Base-by-base conservation (phyloP, 2,113 vertebrate genomes). In the Sinocyclocheilus maitianheensis region DNA sequence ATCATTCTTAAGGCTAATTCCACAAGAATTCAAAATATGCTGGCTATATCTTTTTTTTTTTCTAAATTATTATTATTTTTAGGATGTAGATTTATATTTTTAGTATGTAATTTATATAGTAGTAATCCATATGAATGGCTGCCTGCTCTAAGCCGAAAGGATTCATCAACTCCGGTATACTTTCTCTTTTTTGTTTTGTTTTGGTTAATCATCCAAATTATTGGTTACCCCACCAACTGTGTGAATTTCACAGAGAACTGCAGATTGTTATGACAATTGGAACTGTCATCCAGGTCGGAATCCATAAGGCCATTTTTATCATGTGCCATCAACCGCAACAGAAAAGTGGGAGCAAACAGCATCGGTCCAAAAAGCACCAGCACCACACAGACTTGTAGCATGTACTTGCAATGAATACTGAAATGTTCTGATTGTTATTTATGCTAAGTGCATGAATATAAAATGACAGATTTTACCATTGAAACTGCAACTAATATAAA, bases 301-400 rank as follows among this genome's bases (percentile, higher is more conserved):
- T 97, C 97, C 94, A 94, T 96, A 96, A 95, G 95, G 95, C 96
- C 96, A 94, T 94, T 95, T 95, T 94, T 95, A 94, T 97, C 97
- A 98, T 99, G 98, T 97, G 97, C 96, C 96, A 96, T 99, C 98
- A 99, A 99, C 98, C 98, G 94, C 97, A 96, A 96, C 98, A 97
- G 98, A 99, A 98, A 97, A 98, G 98, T 99, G 97, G 98, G 93
- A 96, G 96, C 98, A 98, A 98, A 98, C 97, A 97, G 96, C 96
- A 95, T 95, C 96, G 96, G 96, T 97, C 96, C 97, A 97, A 94
- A 81, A 74, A 95, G 97, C 96, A 97, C 95, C 89, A 95, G 93
- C 95, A 95, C 95, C 95, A 34, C 92, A 94, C 95, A 96, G 95
- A 53, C 14, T 48, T 26, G 37, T 62, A 51, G 14, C 12, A 37